Evolutionary conservation across 2,797 vertebrate species (phyloP).

Genomic region (Pteropus rufus): DNA sequence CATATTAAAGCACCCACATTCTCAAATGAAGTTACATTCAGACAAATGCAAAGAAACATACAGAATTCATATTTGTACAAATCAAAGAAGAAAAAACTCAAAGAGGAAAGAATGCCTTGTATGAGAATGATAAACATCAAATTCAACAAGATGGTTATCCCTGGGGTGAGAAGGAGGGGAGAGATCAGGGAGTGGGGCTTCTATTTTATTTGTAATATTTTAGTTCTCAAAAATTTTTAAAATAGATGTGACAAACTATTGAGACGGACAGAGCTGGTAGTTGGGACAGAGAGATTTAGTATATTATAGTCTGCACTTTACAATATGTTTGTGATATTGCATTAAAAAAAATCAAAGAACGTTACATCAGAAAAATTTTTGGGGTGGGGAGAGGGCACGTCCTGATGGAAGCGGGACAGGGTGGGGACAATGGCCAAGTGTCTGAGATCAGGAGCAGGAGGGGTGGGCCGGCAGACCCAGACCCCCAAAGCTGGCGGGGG

Average conservation of each 20-base stretch:
- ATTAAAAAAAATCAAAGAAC: neutral
- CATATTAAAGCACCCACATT: neutral
- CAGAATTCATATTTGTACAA: neutral
- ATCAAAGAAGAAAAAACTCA: neutral
- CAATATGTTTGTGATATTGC: neutral
- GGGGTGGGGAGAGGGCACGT: neutral
- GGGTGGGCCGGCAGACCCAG: neutral
- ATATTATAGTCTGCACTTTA: neutral
- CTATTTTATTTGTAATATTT: constrained; percentile 7
- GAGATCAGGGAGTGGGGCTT: neutral
- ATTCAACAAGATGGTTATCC: neutral
- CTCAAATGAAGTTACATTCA: constrained; percentile 5
- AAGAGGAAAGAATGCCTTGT: neutral
- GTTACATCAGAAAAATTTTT: neutral
- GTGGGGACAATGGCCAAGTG: too few relatives aligned
- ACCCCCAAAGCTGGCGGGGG: neutral
- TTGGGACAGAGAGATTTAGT: neutral
- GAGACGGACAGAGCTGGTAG: neutral
- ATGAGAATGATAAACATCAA: neutral
- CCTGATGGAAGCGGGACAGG: neutral
- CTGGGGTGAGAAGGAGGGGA: neutral
- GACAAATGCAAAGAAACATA: neutral
- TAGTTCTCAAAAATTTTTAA: neutral
- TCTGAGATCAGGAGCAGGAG: neutral
- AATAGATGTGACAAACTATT: neutral